Base-by-base conservation (phyloP, 2,888 invertebrate genomes). In the Drosophila neoperkinsi region DNA sequence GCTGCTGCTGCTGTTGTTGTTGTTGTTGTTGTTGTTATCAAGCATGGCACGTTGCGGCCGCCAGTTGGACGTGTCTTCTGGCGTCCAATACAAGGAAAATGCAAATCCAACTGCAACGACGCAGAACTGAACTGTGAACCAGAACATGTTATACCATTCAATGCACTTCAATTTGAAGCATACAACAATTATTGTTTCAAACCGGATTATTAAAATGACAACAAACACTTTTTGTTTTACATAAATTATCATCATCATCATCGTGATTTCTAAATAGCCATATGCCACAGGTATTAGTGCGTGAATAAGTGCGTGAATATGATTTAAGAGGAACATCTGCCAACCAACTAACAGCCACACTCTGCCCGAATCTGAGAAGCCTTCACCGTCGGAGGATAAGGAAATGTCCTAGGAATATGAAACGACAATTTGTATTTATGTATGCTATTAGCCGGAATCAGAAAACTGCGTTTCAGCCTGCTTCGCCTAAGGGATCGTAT, bases 1-100 rank as follows among this genome's bases (percentile, higher is more conserved):
- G 5, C n/a, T 56, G 4, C 11, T 25, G 16, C 33, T 34, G 13
- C 34, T 34, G 34, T 6, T 11, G 11, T 3, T 46, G 4, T 16
- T 52, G 3, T 51, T 61, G 25, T 43, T 28, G 21, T 21, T 57
- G 28, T 31, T 61, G 28, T 60, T 60, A 61, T 50, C 52, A 77
- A 77, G 28, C 52, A 30, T 43, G 30, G 52, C 77, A 76, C 59
- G 60, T 57, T 52, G 68, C 43, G 51, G n/a, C n/a, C 56, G 66
- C 53, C 43, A 41, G 30, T 62, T 50, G n/a, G 25, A 56, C 59
- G 56, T 67, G 74, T 30, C 36, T n/a, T 13, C 38, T 18, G 59
- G 34, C 36, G 30, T 34, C 46, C 34, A 49, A 43, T 58, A 60
- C 41, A 66, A 46, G 55, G 13, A n/a, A 51, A 74, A 62, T 52